Evolutionary conservation across 2,113 vertebrate species (phyloP).

Genomic region (Petaurus breviceps): DNA sequence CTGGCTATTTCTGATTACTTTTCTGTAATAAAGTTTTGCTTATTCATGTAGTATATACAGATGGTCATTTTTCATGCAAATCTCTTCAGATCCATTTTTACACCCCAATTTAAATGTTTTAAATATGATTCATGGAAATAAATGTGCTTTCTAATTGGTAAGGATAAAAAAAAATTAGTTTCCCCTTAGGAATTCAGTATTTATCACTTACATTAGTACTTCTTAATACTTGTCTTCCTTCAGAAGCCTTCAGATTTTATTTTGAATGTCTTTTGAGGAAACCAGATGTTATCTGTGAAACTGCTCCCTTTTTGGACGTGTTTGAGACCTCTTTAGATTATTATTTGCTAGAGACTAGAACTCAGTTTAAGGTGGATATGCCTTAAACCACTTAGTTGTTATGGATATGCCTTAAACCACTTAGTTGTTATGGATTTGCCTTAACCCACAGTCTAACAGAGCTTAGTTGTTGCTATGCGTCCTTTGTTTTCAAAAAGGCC

Average conservation of each 20-base stretch:
- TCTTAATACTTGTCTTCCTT: not conserved
- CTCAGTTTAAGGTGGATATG: not conserved
- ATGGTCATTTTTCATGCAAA: constrained; percentile 24
- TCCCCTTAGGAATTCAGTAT: not conserved
- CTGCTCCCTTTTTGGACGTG: not conserved
- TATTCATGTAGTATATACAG: constrained; percentile 7
- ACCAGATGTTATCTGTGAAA: not conserved
- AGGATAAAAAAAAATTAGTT: constrained; percentile 11
- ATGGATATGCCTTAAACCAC: not conserved
- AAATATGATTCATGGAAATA: not conserved
- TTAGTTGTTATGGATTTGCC: too few species aligned
- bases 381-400: too few species aligned
- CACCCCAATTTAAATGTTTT: not conserved
- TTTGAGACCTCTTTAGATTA: not conserved
- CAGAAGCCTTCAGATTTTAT: not conserved
- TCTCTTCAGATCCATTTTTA: constrained; percentile 7
- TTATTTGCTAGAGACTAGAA: not conserved
- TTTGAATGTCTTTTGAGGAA: not conserved
- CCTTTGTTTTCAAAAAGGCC: not conserved
- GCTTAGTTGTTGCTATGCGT: not conserved
- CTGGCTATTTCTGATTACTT: not conserved
- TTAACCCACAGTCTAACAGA: not conserved
- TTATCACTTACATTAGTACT: not conserved
- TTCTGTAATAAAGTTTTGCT: constrained; percentile 5
- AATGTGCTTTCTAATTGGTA: not conserved